Percentiles rank a stretch among this genome's conserved stretches.
Evolutionary conservation across 37 sponge, comb jelly and placozoan species (phyloP).

Genomic region (Agelas oroides): DNA sequence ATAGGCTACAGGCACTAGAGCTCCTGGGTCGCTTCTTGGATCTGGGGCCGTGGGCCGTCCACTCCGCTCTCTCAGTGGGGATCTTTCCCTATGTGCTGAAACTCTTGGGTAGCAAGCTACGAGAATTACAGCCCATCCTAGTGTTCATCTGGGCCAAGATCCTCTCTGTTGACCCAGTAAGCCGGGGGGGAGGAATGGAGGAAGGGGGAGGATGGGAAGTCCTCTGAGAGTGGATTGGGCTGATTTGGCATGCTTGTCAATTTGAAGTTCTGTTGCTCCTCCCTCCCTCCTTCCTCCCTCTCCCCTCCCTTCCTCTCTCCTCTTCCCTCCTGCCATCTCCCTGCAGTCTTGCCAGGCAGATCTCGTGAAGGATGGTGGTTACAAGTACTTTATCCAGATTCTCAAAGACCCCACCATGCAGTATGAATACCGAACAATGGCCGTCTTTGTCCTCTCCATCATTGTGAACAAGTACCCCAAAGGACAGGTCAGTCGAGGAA

Average conservation of each 20-base stretch:
- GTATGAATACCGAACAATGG: constrained; percentile 90
- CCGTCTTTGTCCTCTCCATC: constrained; percentile 84
- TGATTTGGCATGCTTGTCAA: no score
- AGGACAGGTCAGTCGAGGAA: constrained; percentile 67
- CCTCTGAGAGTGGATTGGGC: no score
- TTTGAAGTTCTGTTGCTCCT: no score
- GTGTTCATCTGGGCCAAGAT: constrained; percentile 99
- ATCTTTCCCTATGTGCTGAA: constrained; percentile 98
- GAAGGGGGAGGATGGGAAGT: no score
- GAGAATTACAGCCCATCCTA: constrained; percentile 92
- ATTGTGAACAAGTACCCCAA: constrained; percentile 70
- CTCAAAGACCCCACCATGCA: constrained; percentile 81
- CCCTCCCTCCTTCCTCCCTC: no score
- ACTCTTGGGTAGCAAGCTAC: constrained; percentile 89
- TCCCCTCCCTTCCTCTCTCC: no score
- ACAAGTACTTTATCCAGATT: constrained; percentile 89
- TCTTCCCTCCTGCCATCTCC: no score
- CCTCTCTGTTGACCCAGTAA: constrained; percentile 84
- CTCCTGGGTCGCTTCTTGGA: constrained; percentile 93
- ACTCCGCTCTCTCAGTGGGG: constrained; percentile 91
- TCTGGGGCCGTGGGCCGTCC: constrained; percentile 93
- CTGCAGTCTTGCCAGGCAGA: constrained; percentile 85
- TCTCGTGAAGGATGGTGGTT: constrained; percentile 83
- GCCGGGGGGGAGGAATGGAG: no score
- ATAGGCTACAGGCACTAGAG: constrained; percentile 93